Base-by-base conservation (phyloP, 1,140 invertebrate species). In the Heliothis subflexa region DNA sequence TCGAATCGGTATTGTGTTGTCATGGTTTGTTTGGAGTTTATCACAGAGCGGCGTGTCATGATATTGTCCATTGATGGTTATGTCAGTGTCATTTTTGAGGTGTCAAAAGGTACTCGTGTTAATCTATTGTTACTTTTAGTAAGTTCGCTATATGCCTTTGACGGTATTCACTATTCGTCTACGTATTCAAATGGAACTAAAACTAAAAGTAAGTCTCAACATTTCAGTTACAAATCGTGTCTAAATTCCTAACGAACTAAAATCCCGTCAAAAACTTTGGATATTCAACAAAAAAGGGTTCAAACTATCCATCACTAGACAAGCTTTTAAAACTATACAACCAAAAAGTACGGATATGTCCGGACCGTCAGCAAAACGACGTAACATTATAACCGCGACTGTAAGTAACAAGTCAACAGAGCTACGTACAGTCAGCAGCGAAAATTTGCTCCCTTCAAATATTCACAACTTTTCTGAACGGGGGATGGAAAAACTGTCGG, bases 401-500 rank as follows among this genome's bases (percentile, higher is more conserved):
- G 61, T 25, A 21, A n/a, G 61, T 18, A 16, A 59, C 55, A 59
- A 59, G 55, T 75, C 61, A 54, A 57, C 70, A 33, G 49, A 18
- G 50, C 16, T 47, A 66, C 1, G 62, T 77, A 77, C 61, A 79
- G 81, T 83, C 79, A 74, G 77, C 84, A 81, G 76, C 82, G 82
- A 86, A 85, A 86, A 85, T 86, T 83, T 77, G 68, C 54, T 64
- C 80, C 62, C 82, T 83, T 89, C 82, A 88, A 89, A 88, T 88
- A 88, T 89, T 88, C 86, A 89, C 80, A 85, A 87, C 84, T 87
- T 86, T 83, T 80, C 75, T 11, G 47, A 50, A 25, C 47, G 40
- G 64, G 79, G 73, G 55, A 50, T 78, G 74, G 18, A 83, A 83
- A 83, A 85, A 83, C 72, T 73, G 76, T 61, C 77, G 54, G 57